Base-by-base conservation (phyloP, 2,888 invertebrate genomes). In the Strigamia transsilvanica region DNA sequence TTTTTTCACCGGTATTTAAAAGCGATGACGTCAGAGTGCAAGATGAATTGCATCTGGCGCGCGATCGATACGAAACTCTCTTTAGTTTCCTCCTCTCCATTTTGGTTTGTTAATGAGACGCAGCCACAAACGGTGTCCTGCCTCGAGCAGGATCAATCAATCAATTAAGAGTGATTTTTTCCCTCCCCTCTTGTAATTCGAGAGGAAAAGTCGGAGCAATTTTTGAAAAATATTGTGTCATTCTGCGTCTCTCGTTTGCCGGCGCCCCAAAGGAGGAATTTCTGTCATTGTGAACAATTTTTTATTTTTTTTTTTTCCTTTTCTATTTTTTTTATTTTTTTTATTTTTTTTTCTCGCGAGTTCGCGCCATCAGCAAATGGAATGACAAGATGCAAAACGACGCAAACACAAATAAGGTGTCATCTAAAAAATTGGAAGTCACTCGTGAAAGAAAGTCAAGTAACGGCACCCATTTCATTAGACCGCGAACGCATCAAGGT, bases 391-490 rank as follows among this genome's bases (percentile, higher is more conserved):
- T 66, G 61, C 61, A 66, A 66, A 66, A 66, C 61, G 61, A 66
- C 61, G 61, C 61, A 66, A 66, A 66, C 61, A 66, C 61, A 66
- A 21, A 66, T 23, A 66, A 66, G 61, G 61, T 66, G 61, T 66
- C 61, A 66, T 66, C 61, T 66, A 66, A 66, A 66, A 66, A 66
- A 66, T 66, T 66, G 61, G 61, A 66, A 66, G n/a, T 66, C 61
- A 66, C 61, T 23, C 13, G 61, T 23, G 46, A 46, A 7, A 38
- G 38, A 46, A 46, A 46, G 46, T 46, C 46, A 46, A 46, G 46
- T 46, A 46, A 46, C 46, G 46, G 46, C 61, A 23, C 23, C 61
- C 61, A 66, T 66, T 66, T 66, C 61, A 66, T 66, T 66, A 66
- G 61, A 66, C 61, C 61, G 61, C 61, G 21, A 23, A 66, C 61